phyloP scores from a whole-genome alignment of 2,888 invertebrate genomes.

The Drosophila nr. medialis region DNA sequence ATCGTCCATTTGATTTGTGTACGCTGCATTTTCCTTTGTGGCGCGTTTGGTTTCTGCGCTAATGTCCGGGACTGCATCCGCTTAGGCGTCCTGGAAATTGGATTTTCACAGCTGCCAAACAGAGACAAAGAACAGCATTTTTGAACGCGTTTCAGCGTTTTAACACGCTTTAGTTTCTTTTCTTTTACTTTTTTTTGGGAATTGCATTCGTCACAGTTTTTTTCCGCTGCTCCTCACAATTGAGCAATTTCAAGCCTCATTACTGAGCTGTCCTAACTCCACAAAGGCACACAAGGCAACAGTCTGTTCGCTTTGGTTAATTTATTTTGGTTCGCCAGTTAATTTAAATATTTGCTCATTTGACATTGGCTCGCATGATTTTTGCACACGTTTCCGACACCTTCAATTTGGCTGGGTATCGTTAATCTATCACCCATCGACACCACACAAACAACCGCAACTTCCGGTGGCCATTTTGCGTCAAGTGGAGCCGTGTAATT shows the following conservation, averaged over 20 bases:
- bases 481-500: constrained; percentile 60
- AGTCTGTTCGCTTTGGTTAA: constrained; percentile 3
- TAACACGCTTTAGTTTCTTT: constrained; percentile 61
- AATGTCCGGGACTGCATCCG: constrained; percentile 67
- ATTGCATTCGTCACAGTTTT: constrained; percentile 43
- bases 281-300: constrained; percentile 30
- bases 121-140: constrained; percentile 19
- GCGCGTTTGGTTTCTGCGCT: constrained; percentile 28
- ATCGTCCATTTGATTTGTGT: constrained; percentile 33
- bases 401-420: constrained; percentile 34
- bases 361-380: constrained; percentile 11
- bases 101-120: constrained; percentile 78
- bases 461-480: constrained; percentile 61
- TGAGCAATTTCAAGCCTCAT: constrained; percentile 71
- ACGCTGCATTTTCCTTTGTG: constrained; percentile 40
- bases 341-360: constrained; percentile 23
- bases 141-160: constrained; percentile 46
- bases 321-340: too few relatives aligned
- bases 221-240: constrained; percentile 8
- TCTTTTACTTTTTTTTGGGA: constrained; percentile 17
- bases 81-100: constrained; percentile 71
- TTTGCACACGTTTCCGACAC: constrained; percentile 35
- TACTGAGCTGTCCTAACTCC: constrained; percentile 32
- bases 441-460: constrained; percentile 15
- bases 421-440: constrained; percentile 5